These are phyloP conservation scores for Falcunculus frontatus DNA, from an alignment of 2,113 vertebrate species.

Conservation along the genomic window DNA sequence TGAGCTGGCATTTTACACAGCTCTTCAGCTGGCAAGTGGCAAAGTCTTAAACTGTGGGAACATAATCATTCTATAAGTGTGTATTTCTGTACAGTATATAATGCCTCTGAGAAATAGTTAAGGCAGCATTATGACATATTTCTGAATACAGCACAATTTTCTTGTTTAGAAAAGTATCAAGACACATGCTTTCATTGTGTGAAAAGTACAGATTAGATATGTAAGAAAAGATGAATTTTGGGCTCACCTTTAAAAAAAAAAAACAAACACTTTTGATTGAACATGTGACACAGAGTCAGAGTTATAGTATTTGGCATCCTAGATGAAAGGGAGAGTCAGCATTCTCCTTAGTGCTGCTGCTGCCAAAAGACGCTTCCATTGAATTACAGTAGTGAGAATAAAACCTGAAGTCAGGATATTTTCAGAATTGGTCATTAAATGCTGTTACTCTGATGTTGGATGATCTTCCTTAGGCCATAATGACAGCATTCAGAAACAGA, in stretches of 20 bases:
- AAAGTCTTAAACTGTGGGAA: background rate
- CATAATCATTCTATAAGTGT: background rate
- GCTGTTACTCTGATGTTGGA: background rate
- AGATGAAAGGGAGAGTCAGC: background rate
- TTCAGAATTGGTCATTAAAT: background rate
- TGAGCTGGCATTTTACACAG: background rate
- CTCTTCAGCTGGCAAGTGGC: background rate
- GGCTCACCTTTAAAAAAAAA: background rate
- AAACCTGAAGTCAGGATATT: background rate
- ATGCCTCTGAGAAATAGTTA: background rate
- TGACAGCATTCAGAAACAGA: background rate
- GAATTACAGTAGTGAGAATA: background rate
- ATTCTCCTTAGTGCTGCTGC: background rate
- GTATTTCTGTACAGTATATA: background rate
- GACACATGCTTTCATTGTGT: background rate
- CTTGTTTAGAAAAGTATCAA: background rate
- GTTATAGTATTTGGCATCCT: background rate
- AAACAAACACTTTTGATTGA: background rate
- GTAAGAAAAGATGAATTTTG: background rate
- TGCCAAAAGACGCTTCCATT: background rate
- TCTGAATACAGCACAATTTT: background rate
- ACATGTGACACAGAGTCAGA: background rate
- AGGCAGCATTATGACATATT: background rate
- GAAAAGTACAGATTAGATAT: background rate
- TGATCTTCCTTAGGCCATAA: background rate